These are phyloP conservation scores for Autographa pulchrina DNA, from an alignment of 2,888 invertebrate species.

Conservation along the genomic window DNA sequence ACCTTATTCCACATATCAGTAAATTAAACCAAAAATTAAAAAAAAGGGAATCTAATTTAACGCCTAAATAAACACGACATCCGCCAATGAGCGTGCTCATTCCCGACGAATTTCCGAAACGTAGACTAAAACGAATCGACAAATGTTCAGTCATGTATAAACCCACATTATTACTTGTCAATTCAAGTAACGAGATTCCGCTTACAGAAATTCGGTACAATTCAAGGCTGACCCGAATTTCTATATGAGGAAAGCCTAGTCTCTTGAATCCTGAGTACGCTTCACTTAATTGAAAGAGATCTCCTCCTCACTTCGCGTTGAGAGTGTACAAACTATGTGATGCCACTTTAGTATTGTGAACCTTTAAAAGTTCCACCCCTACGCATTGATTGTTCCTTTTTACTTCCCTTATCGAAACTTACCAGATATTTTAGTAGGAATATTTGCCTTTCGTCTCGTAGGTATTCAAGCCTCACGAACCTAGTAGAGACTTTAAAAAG, in stretches of 20 bases:
- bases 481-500: no score
- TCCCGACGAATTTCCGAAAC: constrained; percentile 35
- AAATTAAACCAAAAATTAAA: constrained; percentile 24
- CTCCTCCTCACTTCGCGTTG: constrained; percentile 71
- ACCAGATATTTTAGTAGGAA: background rate
- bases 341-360: constrained; percentile 57
- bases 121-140: constrained; percentile 54
- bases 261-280: constrained; percentile 70
- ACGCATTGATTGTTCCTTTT: constrained; percentile 7
- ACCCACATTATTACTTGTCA: constrained; percentile 61
- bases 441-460: background rate
- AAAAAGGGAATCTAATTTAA: constrained; percentile 29
- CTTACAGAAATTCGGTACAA: constrained; percentile 65
- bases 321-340: constrained; percentile 73
- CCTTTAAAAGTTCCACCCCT: constrained; percentile 31
- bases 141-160: constrained; percentile 57
- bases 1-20: background rate
- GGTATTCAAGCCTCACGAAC: no score
- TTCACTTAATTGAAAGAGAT: constrained; percentile 87
- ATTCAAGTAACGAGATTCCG: constrained; percentile 61
- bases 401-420: background rate
- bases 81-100: constrained; percentile 44
- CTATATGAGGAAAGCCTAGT: constrained; percentile 62
- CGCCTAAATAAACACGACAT: constrained; percentile 40
- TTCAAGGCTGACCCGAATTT: constrained; percentile 69